phyloP scores from a whole-genome alignment of 2,113 vertebrate species.

The Erinaceus europaeus region DNA sequence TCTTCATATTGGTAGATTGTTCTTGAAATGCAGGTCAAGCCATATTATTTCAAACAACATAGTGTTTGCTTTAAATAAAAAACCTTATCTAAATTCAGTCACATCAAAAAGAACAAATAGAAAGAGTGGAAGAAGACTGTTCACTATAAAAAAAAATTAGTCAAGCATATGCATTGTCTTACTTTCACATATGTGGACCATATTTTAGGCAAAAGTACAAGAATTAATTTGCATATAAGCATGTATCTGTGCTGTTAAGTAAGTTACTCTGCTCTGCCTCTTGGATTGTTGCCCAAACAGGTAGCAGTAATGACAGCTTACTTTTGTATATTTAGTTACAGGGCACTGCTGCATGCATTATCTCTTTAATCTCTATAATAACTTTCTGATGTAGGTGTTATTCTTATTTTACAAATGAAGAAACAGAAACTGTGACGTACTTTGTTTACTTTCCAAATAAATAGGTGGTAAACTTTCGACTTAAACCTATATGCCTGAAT shows the following conservation, averaged over 20 bases:
- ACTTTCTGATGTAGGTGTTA: constrained; percentile 38
- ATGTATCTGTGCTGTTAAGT: constrained; percentile 2
- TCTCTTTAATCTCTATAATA: constrained; percentile 61
- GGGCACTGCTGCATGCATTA: constrained; percentile 6
- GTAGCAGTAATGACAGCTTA: constrained; percentile 52
- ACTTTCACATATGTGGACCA: neutral
- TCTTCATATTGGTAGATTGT: neutral
- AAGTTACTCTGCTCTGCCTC: constrained; percentile 49
- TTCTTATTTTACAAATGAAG: constrained; percentile 51
- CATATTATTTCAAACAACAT: neutral
- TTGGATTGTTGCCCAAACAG: constrained; percentile 31
- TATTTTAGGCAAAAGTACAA: constrained; percentile 23
- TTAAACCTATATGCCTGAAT: neutral
- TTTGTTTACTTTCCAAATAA: constrained; percentile 12
- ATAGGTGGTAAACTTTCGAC: neutral
- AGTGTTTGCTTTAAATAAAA: constrained; percentile 8
- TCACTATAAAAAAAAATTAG: neutral
- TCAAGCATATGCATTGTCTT: neutral
- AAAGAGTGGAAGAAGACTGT: neutral
- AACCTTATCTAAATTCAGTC: neutral
- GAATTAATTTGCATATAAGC: constrained; percentile 7
- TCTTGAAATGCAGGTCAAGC: neutral
- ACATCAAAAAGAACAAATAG: neutral
- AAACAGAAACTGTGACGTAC: constrained; percentile 47
- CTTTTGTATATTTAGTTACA: constrained; percentile 49